A percentile compares a stretch with the other conserved stretches of the same genome.
Conservation (phyloP, 1,140 invertebrate species). For the Hylaeus volcanicus region DNA sequence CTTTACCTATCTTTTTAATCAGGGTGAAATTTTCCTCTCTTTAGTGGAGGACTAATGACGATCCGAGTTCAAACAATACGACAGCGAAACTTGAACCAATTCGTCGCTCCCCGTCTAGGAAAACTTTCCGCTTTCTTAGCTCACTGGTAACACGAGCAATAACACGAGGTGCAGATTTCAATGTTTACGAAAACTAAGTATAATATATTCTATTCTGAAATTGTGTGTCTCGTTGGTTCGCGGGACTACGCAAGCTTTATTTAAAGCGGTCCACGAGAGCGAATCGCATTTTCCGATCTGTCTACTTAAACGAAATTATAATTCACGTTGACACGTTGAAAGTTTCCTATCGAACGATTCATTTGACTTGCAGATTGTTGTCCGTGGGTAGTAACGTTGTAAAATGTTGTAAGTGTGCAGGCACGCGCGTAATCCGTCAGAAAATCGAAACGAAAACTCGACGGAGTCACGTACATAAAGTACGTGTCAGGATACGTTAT, state of each 20-base stretch:
- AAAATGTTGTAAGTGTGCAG: not conserved
- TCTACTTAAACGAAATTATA: too few species aligned
- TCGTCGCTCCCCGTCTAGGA: not conserved
- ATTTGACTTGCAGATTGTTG: slow-evolving; percentile 32
- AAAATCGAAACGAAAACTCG: not conserved
- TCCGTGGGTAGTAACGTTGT: not conserved
- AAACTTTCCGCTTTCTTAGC: slow-evolving; percentile 16
- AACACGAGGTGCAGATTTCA: not conserved
- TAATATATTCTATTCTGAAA: not conserved
- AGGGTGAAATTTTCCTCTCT: too few species aligned
- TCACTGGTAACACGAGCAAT: not conserved
- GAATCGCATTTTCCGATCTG: not conserved
- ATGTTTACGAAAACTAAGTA: not conserved
- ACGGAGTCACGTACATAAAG: not conserved
- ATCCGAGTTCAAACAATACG: not conserved
- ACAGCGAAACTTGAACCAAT: not conserved
- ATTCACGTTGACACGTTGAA: too few species aligned
- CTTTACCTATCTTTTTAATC: not conserved
- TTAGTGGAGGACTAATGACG: too few species aligned
- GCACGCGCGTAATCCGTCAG: not conserved
- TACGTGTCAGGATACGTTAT: not conserved
- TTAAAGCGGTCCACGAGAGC: not conserved
- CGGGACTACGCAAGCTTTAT: not conserved
- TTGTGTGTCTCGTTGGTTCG: not conserved
- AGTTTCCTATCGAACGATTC: not conserved